Percentiles rank a stretch among this genome's conserved stretches.
phyloP scores from a whole-genome alignment of 2,113 vertebrate species.

The Ivindomyrus marchei region DNA sequence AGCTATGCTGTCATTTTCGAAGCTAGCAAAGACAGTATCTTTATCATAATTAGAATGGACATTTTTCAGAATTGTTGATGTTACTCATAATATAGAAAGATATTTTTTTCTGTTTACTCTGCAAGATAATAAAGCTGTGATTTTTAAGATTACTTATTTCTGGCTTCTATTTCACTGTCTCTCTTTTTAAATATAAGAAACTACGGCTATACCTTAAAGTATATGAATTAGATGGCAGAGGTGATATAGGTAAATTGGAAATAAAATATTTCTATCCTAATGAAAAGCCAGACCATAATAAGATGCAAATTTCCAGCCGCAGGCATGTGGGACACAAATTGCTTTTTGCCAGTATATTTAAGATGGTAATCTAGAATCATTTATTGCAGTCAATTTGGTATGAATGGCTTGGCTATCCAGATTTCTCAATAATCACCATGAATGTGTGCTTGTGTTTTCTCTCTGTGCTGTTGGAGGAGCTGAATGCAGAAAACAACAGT shows the following conservation, averaged over 20 bases:
- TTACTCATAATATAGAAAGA: too few relatives aligned
- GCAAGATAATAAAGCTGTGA: background rate
- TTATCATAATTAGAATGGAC: too few relatives aligned
- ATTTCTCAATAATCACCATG: conserved; percentile 38
- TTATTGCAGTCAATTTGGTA: conserved; percentile 48
- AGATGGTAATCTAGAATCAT: conserved; percentile 60
- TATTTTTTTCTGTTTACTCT: too few relatives aligned
- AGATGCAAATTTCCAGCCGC: conserved; percentile 21
- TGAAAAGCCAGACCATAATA: conserved; percentile 8
- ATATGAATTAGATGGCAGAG: background rate
- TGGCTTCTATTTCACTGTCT: background rate
- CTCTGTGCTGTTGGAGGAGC: background rate
- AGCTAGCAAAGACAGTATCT: too few relatives aligned
- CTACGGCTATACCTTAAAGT: background rate
- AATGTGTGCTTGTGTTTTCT: background rate
- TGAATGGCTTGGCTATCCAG: conserved; percentile 38
- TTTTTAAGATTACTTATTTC: background rate
- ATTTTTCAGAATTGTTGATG: too few relatives aligned
- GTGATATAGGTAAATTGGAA: background rate
- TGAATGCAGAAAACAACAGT: background rate
- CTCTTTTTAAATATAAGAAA: background rate
- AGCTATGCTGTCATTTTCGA: background rate
- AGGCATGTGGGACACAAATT: conserved; percentile 22
- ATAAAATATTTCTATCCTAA: background rate
- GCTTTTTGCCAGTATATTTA: conserved; percentile 56